These are phyloP conservation scores for Sminthurinus aureus DNA, from an alignment of 2,888 invertebrate species.

Conservation along the genomic window DNA sequence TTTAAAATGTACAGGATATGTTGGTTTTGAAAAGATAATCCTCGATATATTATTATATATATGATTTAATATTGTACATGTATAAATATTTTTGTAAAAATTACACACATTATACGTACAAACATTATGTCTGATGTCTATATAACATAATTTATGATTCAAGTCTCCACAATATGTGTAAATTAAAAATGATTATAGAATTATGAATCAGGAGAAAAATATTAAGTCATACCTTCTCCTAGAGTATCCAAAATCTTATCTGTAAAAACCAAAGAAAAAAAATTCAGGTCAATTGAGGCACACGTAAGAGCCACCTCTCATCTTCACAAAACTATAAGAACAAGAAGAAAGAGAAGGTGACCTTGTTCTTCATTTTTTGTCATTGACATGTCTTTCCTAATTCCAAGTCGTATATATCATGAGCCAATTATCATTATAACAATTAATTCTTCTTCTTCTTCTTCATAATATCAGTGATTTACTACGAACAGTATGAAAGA, in stretches of 20 bases:
- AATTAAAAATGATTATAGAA: too few relatives aligned
- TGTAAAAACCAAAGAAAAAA: constrained; percentile 69
- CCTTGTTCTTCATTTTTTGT: not conserved
- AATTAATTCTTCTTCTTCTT: not conserved
- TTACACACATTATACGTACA: too few relatives aligned
- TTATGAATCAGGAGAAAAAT: too few relatives aligned
- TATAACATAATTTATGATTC: too few relatives aligned
- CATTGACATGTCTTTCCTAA: not conserved
- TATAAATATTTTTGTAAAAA: too few relatives aligned
- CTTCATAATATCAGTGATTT: too few relatives aligned
- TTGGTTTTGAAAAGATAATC: too few relatives aligned
- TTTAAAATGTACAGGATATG: too few relatives aligned
- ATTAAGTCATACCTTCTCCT: constrained; percentile 73
- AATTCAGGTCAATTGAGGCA: constrained; percentile 27
- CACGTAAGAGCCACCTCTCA: not conserved
- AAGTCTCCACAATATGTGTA: too few relatives aligned
- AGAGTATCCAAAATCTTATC: constrained; percentile 98
- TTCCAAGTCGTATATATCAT: not conserved
- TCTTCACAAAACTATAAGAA: not conserved
- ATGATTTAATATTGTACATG: too few relatives aligned
- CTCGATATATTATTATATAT: too few relatives aligned
- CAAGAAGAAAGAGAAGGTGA: not conserved
- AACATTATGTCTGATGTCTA: too few relatives aligned
- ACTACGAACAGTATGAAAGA: not conserved
- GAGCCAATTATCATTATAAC: not conserved